A percentile compares a stretch with the other conserved stretches of the same genome.
phyloP scores from a whole-genome alignment of 2,797 vertebrate genomes.

The Betta splendens region DNA sequence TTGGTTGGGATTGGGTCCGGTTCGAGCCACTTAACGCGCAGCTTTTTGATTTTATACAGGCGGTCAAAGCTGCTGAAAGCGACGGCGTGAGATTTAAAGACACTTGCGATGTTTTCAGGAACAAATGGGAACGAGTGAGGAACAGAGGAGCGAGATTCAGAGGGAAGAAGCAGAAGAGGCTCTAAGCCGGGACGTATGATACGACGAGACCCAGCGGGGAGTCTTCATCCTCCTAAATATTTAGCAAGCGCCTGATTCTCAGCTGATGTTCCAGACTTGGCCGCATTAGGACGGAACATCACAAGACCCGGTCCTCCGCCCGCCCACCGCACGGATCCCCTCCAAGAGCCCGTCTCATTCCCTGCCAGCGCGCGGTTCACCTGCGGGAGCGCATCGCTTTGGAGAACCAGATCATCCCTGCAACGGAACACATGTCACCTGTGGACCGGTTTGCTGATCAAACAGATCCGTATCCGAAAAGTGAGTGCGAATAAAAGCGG shows the following conservation, averaged over 20 bases:
- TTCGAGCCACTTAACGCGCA: conserved; percentile 20
- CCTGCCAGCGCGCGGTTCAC: conserved; percentile 27
- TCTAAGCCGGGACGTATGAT: conserved; percentile 37
- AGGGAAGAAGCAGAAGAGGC: conserved; percentile 3
- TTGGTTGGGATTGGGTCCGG: conserved; percentile 7
- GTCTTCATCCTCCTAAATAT: conserved; percentile 67
- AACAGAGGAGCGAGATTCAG: not conserved
- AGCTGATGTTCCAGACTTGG: conserved; percentile 62
- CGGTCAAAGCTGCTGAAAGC: conserved; percentile 12
- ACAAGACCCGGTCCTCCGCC: conserved; percentile 58
- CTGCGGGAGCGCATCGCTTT: conserved; percentile 25
- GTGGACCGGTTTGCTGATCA: conserved; percentile 53
- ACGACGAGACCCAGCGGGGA: conserved; percentile 56
- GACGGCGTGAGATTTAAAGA: conserved; percentile 12
- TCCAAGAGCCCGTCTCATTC: conserved; percentile 16
- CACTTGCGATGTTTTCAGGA: conserved; percentile 19
- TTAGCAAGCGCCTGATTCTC: conserved; percentile 72
- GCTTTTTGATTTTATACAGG: conserved; percentile 19
- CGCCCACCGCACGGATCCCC: conserved; percentile 41
- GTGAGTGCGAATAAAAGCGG: conserved; percentile 11
- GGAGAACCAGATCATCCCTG: conserved; percentile 31
- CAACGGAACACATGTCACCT: conserved; percentile 35
- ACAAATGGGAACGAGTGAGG: conserved; percentile 15
- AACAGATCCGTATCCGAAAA: conserved; percentile 40
- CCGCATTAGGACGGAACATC: conserved; percentile 66